Evolutionary conservation across 2,888 invertebrate species (phyloP), one percentile per base, ranked within the genome.

Genomic region (Napeogenes sylphis): DNA sequence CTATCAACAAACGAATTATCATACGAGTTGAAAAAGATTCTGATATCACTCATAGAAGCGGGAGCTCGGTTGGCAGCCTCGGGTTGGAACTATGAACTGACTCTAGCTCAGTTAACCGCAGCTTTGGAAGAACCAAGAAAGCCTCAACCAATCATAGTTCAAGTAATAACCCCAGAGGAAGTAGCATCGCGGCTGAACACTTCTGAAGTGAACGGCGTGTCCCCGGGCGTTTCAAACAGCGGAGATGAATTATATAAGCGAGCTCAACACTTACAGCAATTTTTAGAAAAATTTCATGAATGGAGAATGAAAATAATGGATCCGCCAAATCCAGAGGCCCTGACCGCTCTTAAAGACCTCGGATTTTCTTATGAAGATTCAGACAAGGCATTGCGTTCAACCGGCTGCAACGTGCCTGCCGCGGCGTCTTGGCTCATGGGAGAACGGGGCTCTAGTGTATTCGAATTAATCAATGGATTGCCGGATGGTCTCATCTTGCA

Each of bases 391-490:
- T 68, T 90, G 12, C 75, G 82, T 0, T 69, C 72, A 21, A 90
- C 90, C 0, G 90, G 90, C 0, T 81, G 83, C 46, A 89, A 88
- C 58, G 83, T 88, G 0, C 89, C 90, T 0, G 90, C 90, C 3
- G 90, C 90, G 0, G 90, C 89, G 0, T 84, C 89, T 0, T 90
- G 85, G 78, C 65, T 90, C 30, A 80, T 88, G 2, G 90, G 90
- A 0, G 90, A 90, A 64, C 71, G 90, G 38, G 87, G 90, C 0
- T 87, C 90, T 0, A 89, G 89, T 63, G 75, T 90, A 2, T 90
- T 88, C 51, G 90, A 90, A 67, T 70, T 90, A 2, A 75, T 90
- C 0, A 80, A 86, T 45, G 90, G 90, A 0, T 68, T 90, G 12
- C 90, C 90, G 0, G 88, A 90, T 54, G 86, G 90, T 0, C 59